Percentiles rank a stretch among this genome's conserved stretches.
Conservation (phyloP, 1,140 invertebrate genomes). For the Heterodera carotae region DNA sequence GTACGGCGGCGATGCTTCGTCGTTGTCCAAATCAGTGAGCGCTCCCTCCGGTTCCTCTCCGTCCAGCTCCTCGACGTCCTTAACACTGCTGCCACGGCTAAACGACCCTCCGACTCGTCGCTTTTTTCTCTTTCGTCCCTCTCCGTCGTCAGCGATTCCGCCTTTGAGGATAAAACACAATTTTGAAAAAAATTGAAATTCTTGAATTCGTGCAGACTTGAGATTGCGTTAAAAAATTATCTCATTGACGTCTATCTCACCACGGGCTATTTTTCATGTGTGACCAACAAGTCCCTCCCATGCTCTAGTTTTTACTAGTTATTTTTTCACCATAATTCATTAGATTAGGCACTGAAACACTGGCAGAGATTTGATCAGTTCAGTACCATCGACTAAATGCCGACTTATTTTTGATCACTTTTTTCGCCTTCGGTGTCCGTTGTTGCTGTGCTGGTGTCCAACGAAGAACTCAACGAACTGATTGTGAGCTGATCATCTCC, state of each 20-base stretch:
- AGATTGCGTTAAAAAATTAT: too few relatives aligned
- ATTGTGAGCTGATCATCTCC: constrained; percentile 14
- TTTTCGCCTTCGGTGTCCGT: constrained; percentile 5
- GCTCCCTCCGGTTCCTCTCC: background rate
- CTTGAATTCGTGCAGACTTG: too few relatives aligned
- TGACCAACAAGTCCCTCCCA: too few relatives aligned
- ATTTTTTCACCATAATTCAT: too few relatives aligned
- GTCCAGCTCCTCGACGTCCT: background rate
- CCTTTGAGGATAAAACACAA: background rate
- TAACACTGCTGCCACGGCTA: background rate
- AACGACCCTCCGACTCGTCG: background rate
- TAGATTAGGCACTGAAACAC: too few relatives aligned
- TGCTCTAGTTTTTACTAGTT: too few relatives aligned
- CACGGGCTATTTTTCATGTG: too few relatives aligned
- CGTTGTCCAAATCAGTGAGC: background rate
- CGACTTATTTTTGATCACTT: too few relatives aligned
- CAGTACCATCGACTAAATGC: too few relatives aligned
- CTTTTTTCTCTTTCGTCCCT: background rate
- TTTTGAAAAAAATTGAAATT: background rate
- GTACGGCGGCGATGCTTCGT: background rate
- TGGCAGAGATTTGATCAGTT: too few relatives aligned
- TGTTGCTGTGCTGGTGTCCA: background rate
- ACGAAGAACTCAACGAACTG: constrained; percentile 27
- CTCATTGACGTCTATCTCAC: too few relatives aligned
- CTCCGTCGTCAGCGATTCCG: background rate